phyloP scores from a whole-genome alignment of 2,888 invertebrate species.

The Cephus pygmeus region DNA sequence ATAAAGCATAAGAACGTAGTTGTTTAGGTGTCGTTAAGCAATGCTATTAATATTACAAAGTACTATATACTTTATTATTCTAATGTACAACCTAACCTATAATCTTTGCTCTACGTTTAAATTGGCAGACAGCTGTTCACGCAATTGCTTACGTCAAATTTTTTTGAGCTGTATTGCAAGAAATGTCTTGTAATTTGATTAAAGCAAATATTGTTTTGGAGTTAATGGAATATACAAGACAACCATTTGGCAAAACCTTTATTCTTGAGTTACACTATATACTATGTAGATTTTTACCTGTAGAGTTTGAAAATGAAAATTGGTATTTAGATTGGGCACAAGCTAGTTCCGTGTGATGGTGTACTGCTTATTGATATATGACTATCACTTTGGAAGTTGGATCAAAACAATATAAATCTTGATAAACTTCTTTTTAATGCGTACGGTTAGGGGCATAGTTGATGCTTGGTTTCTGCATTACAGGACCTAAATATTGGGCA shows the following conservation, averaged over 20 bases:
- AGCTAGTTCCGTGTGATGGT: background rate
- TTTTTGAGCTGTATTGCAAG: background rate
- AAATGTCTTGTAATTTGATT: background rate
- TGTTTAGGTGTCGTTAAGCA: background rate
- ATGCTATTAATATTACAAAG: background rate
- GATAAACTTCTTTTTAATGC: background rate
- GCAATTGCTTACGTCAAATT: background rate
- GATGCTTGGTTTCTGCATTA: conserved; percentile 43
- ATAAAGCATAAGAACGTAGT: background rate
- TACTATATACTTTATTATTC: background rate
- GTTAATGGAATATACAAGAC: background rate
- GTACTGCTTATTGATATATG: no score
- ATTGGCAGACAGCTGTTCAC: background rate
- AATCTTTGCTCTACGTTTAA: background rate
- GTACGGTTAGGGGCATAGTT: conserved; percentile 9
- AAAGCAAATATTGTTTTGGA: background rate
- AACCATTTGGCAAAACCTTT: background rate
- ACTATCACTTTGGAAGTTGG: no score
- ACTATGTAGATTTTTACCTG: background rate
- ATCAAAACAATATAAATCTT: no score
- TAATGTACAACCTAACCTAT: background rate
- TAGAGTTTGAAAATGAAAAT: background rate
- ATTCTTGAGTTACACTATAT: background rate
- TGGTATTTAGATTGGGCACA: background rate
- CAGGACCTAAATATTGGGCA: conserved; percentile 33